Evolutionary conservation across 1,140 invertebrate species (phyloP).

Genomic region (Drosophila quadrilineata): DNA sequence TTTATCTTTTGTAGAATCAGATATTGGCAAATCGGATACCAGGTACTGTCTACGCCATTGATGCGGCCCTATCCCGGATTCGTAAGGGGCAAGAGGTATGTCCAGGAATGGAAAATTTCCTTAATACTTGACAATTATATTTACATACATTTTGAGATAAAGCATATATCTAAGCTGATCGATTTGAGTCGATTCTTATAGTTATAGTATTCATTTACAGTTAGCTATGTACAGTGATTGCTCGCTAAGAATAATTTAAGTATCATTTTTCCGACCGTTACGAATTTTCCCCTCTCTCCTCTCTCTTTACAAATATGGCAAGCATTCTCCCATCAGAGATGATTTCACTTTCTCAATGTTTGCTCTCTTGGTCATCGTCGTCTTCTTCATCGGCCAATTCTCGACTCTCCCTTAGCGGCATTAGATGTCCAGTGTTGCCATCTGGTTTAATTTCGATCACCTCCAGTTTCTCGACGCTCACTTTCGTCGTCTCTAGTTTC

Average conservation of each 20-base stretch:
- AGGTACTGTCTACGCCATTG: conserved; percentile 5
- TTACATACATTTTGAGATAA: background rate
- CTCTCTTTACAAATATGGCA: conserved; percentile 76
- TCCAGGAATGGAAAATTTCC: conserved; percentile 12
- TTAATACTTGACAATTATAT: conserved; percentile 65
- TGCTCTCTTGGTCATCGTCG: conserved; percentile 21
- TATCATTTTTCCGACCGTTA: conserved; percentile 26
- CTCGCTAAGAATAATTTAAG: conserved; percentile 73
- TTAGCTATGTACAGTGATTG: conserved; percentile 72
- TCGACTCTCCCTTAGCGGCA: conserved; percentile 47
- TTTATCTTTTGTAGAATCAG: conserved; percentile 41
- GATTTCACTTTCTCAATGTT: conserved; percentile 1
- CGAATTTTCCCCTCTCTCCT: too few relatives aligned
- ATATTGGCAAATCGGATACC: conserved; percentile 34
- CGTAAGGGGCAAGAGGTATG: conserved; percentile 42
- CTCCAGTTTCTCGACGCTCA: conserved; percentile 75
- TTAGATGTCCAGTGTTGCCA: conserved; percentile 72
- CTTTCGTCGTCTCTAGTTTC: conserved; percentile 49
- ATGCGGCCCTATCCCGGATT: conserved; percentile 24
- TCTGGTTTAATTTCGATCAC: conserved; percentile 80
- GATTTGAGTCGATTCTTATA: conserved; percentile 35
- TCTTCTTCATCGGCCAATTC: too few relatives aligned
- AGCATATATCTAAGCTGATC: conserved; percentile 6
- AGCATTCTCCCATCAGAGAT: conserved; percentile 39
- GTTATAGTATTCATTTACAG: conserved; percentile 49